Base-by-base conservation (phyloP, 2,113 vertebrate genomes). In the Coptodon bakossiorum region DNA sequence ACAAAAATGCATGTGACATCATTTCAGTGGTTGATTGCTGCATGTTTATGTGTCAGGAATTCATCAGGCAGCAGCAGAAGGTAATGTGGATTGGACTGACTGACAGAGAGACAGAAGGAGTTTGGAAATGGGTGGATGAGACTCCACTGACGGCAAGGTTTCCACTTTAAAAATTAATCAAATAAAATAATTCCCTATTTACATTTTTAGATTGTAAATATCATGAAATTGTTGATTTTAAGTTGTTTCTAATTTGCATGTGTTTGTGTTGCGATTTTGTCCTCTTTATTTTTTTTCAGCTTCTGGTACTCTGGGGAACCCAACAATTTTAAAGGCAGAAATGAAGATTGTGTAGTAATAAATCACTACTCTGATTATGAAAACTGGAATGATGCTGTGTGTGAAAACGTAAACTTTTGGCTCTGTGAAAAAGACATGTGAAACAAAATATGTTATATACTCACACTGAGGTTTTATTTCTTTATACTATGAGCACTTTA, bases 41-140 rank as follows among this genome's bases (percentile, higher is more conserved):
- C 13, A 27, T 10, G n/a, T 29, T 13, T 53, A 12, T 40, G 11
- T 40, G 68, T 11, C 76, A 90, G 88, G 16, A 34, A 5, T 90
- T 90, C n/a, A 40, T 54, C 40, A 80, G 34, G 14, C 31, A 7
- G 45, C 16, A 22, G 3, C 36, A 6, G 3, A 19, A 17, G 6
- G 10, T 6, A 5, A 36, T 73, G 5, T 89, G 87, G 87, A 85
- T 89, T 43, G 83, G 87, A 54, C 78, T 89, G 43, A 82, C 29
- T 53, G 63, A 82, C 53, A 19, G 2, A 38, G 78, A 89, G 63
- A 52, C 27, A 12, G 66, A 85, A 6, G 79, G 83, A 17, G 73
- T 16, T 4, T 89, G 83, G 87, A 89, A 78, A 45, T 85, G 83
- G 87, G 83, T 85, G 19, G 87, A 89, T 81, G 87, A 83, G 12